These are phyloP conservation scores for Atractosteus spatula DNA, from an alignment of 2,113 vertebrate species.

Conservation along the genomic window DNA sequence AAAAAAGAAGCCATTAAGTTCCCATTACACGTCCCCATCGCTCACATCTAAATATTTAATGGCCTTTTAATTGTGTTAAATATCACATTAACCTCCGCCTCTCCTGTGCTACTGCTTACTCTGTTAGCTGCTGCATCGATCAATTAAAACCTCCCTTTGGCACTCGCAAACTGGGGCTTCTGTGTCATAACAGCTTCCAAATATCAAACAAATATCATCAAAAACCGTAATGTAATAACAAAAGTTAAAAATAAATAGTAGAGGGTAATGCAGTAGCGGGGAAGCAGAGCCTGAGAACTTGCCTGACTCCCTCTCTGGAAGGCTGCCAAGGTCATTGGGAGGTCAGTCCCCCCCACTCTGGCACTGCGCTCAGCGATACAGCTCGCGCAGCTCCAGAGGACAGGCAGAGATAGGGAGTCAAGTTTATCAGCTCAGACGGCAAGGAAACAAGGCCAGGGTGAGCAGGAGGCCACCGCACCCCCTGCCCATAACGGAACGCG, in stretches of 20 bases:
- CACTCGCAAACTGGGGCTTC: too few species aligned
- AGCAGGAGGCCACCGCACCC: slow-evolving; percentile 42
- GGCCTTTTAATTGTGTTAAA: background rate
- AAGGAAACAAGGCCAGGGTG: slow-evolving; percentile 46
- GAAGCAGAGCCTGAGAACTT: slow-evolving; percentile 8
- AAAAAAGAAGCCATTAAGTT: too few species aligned
- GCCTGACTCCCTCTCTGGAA: slow-evolving; percentile 36
- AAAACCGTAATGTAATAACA: too few species aligned
- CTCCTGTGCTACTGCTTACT: background rate
- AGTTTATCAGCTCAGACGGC: slow-evolving; percentile 42
- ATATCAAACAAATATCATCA: too few species aligned
- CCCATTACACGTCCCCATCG: background rate
- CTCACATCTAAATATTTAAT: background rate
- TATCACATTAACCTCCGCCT: background rate
- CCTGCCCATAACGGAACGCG: slow-evolving; percentile 40
- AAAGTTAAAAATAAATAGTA: slow-evolving; percentile 1
- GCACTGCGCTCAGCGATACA: slow-evolving; percentile 27
- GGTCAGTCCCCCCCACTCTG: slow-evolving; percentile 33
- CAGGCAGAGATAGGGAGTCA: slow-evolving; percentile 29
- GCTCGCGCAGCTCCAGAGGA: slow-evolving; percentile 5
- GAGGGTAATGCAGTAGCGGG: background rate
- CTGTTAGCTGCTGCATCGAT: background rate
- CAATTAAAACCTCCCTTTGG: background rate
- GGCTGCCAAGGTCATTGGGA: slow-evolving; percentile 40
- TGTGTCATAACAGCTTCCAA: too few species aligned